Base-by-base conservation (phyloP, 2,888 invertebrate species). In the Gymnosoma rotundatum region DNA sequence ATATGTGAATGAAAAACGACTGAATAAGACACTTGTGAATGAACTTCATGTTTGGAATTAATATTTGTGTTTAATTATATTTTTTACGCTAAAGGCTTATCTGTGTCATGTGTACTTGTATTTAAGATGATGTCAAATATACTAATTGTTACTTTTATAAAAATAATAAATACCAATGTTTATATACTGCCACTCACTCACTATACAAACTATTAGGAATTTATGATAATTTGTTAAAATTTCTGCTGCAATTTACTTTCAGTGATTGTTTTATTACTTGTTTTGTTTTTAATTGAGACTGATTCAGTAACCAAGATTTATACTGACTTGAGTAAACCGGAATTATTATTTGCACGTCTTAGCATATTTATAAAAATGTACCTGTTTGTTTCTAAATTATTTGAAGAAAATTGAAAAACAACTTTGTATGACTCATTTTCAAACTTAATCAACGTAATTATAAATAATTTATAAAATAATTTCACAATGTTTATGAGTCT, bases 1-100 rank as follows among this genome's bases (percentile, higher is more conserved):
- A 63, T 63, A 21, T 74, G 58, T 69, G 52, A 83, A 72, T 72
- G 21, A 70, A 70, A 69, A 45, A 56, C 32, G 63, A 64, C 56
- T 36, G 42, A 42, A 38, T 32, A 18, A 63, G 14, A 21, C 0
- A 58, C 56, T 32, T 18, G 14, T 60, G 36, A 70, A 56, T 58
- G 64, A 48, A 25, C 25, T 38, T 72, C 2, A n/a, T 76, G 25
- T 74, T 52, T 16, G 21, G 20, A 61, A 21, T 69, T 69, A 20
- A 52, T 56, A 20, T 56, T n/a, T 48, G 5, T 48, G 16, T 52
- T n/a, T 52, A 61, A 52, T 38, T 38, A n/a, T 21, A 2, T 42
- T 42, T 8, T 48, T 12, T 20, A 64, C 8, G 25, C 45, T 16
- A 45, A 78, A 20, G 7, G 16, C 21, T 70, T 78, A 64, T 72